These are phyloP conservation scores for Stichopus chloronotus DNA, from an alignment of 35 echinoderm and acorn worm species.

Conservation along the genomic window DNA sequence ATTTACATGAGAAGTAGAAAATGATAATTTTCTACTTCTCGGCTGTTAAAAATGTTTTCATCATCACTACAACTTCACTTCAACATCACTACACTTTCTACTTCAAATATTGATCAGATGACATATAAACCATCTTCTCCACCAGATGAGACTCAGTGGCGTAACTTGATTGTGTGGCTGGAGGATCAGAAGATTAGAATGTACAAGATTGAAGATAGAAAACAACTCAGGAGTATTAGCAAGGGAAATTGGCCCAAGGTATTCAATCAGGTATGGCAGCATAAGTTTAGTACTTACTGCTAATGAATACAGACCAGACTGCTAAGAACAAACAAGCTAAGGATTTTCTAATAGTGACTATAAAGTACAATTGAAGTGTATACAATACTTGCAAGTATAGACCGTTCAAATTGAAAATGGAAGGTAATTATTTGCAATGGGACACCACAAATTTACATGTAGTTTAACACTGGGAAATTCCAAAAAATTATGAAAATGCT, in stretches of 20 bases:
- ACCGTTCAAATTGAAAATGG: too few relatives aligned
- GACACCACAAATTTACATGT: too few relatives aligned
- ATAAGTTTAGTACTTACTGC: neutral
- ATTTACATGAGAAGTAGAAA: too few relatives aligned
- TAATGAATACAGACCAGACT: too few relatives aligned
- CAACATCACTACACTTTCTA: neutral
- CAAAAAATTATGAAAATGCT: too few relatives aligned
- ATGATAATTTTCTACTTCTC: neutral
- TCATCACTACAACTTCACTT: neutral
- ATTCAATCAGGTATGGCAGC: constrained; percentile 67
- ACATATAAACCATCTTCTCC: neutral
- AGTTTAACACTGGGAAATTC: too few relatives aligned
- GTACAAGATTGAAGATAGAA: constrained; percentile 93
- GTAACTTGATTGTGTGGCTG: constrained; percentile 88
- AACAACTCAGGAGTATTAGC: constrained; percentile 60
- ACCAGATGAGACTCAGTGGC: constrained; percentile 91
- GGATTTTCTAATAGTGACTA: too few relatives aligned
- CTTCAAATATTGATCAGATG: neutral
- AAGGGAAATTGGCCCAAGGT: constrained; percentile 74
- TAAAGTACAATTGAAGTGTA: too few relatives aligned
- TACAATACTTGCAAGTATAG: too few relatives aligned
- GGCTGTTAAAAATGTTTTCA: neutral
- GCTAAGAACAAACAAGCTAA: too few relatives aligned
- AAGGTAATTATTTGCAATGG: too few relatives aligned
- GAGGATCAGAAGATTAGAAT: constrained; percentile 94